These are phyloP conservation scores for Hexactinellida sp. DNA, from an alignment of 37 sponge, comb jelly and placozoan species.

Conservation along the genomic window DNA sequence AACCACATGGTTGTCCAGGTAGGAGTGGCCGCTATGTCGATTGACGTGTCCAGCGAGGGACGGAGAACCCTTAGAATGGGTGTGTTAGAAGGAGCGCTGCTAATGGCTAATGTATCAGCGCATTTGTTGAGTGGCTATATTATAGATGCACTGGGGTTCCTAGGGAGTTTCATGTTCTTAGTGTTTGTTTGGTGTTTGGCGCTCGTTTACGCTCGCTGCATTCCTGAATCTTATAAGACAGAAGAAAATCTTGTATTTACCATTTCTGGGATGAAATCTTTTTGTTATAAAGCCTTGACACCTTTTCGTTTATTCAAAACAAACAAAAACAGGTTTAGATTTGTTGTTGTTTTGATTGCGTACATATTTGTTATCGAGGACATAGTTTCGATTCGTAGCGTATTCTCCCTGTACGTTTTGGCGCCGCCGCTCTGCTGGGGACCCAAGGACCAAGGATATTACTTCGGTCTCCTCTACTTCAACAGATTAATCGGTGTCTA, in stretches of 20 bases:
- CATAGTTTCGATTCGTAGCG: neutral
- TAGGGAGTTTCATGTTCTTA: neutral
- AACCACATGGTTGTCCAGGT: neutral
- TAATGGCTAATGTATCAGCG: neutral
- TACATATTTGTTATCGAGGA: neutral
- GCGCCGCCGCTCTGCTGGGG: constrained; percentile 1
- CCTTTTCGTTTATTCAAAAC: neutral
- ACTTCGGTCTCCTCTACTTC: neutral
- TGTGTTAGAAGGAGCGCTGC: neutral
- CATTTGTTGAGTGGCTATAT: neutral
- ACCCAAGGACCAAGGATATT: neutral
- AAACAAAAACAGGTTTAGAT: neutral
- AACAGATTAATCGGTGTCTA: neutral
- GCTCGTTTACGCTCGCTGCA: neutral
- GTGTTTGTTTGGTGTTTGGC: neutral
- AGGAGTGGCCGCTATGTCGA: neutral
- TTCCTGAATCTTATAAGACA: neutral
- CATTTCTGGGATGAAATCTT: neutral
- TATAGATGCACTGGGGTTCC: neutral
- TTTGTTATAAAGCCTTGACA: neutral
- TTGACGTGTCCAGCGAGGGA: neutral
- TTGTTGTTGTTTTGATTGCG: neutral
- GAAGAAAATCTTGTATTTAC: neutral
- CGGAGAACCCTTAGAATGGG: neutral
- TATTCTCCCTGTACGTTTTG: neutral